Evolutionary conservation across 2,113 vertebrate species (phyloP).

Genomic region (Camelus dromedarius): DNA sequence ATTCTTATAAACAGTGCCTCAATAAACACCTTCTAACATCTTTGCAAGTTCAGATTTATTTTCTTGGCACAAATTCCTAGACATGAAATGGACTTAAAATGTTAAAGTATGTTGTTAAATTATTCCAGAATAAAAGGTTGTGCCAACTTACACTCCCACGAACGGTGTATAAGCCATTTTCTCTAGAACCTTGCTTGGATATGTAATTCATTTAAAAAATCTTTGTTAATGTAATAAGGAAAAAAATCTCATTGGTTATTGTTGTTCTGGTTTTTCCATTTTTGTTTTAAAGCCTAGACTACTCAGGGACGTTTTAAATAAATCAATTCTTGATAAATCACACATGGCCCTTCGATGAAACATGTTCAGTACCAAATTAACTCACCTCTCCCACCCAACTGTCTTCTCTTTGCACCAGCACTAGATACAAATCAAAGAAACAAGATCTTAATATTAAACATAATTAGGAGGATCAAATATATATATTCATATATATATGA

Average conservation of each 20-base stretch:
- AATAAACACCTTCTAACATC: constrained; percentile 69
- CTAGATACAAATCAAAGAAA: background rate
- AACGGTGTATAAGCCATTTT: constrained; percentile 64
- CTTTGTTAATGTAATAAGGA: constrained; percentile 52
- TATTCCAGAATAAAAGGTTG: constrained; percentile 55
- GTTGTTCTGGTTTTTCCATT: constrained; percentile 50
- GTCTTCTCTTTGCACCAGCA: background rate
- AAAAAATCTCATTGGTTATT: background rate
- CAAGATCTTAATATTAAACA: background rate
- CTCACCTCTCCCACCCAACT: background rate
- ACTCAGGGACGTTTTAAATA: constrained; percentile 28
- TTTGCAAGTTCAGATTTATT: constrained; percentile 68
- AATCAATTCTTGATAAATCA: constrained; percentile 53
- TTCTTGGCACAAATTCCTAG: constrained; percentile 72
- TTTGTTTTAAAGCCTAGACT: constrained; percentile 43
- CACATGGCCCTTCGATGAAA: background rate
- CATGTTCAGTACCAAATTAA: background rate
- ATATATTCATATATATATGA: background rate
- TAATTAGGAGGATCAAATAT: background rate
- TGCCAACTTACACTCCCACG: constrained; percentile 60
- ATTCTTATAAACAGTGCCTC: constrained; percentile 62
- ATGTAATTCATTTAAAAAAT: constrained; percentile 45
- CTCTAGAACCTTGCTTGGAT: constrained; percentile 8
- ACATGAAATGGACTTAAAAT: constrained; percentile 68
- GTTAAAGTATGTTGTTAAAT: constrained; percentile 70